Base-by-base conservation (phyloP, 2,888 invertebrate genomes). In the Phengaris alcon region DNA sequence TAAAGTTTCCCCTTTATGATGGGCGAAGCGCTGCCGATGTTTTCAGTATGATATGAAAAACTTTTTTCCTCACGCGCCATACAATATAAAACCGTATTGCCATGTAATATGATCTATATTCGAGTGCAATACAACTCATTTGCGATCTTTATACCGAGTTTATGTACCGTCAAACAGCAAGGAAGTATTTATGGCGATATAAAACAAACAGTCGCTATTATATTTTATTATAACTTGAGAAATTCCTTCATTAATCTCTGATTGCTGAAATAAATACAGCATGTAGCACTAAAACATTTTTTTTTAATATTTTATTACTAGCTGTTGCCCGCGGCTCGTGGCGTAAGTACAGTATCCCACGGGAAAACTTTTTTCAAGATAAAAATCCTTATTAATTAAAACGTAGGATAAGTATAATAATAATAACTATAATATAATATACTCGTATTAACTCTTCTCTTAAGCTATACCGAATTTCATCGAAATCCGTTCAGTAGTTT, bases 1-100 rank as follows among this genome's bases (percentile, higher is more conserved):
- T 91, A 91, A 93, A 93, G 86, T 93, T 91, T 90, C 86, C 91
- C 91, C 91, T 91, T 64, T 92, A 92, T 90, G 91, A 91, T 86
- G 88, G 86, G 87, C 85, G 85, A 90, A 90, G 87, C 86, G 83
- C 88, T 83, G 85, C 87, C 89, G 86, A 91, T 90, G 91, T 91
- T 90, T 90, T 90, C 88, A 85, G 86, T 86, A 85, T 84, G 88
- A 91, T 90, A 90, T 91, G 90, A 91, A 90, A 91, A 92, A 92
- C 87, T 90, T 91, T 86, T 83, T 35, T 85, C 79, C 81, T 76
- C 74, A 57, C 77, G 22, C 73, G 46, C 15, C 78, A 70, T 55
- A 48, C 78, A 64, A 87, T 81, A 82, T 74, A 80, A 76, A 80
- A 82, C 84, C 82, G 80, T 88, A 83, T 54, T 2, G 0, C 3